Conservation (phyloP, 53 echinoderm and acorn worm species). For the Arbacia lixula region DNA sequence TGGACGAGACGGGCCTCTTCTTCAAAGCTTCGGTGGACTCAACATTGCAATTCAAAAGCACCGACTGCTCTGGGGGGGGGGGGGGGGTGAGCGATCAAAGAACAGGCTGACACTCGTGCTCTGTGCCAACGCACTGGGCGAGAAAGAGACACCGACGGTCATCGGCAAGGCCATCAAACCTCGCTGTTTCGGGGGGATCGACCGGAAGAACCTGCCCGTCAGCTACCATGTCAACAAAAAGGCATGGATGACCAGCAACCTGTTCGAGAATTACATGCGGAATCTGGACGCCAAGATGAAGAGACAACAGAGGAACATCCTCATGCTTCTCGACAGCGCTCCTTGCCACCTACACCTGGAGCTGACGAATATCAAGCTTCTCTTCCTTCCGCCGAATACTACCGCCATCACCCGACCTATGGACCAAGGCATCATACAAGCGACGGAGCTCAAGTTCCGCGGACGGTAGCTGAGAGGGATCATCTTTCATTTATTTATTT, state of each 20-base stretch:
- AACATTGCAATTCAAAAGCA: slow-evolving; percentile 26
- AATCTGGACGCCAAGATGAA: slow-evolving; percentile 30
- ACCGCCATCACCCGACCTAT: slow-evolving; percentile 50
- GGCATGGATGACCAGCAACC: slow-evolving; percentile 59
- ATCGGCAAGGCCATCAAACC: slow-evolving; percentile 48
- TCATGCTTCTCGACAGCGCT: slow-evolving; percentile 40
- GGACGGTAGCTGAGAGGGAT: slow-evolving; percentile 22
- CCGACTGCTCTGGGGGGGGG: slow-evolving; percentile 40
- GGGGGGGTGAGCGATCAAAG: slow-evolving; percentile 56
- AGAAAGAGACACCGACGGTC: slow-evolving; percentile 36
- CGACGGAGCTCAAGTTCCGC: slow-evolving; percentile 35
- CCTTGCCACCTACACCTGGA: slow-evolving; percentile 24
- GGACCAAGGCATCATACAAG: slow-evolving; percentile 62
- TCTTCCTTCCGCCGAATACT: slow-evolving; percentile 51
- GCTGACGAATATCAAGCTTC: slow-evolving; percentile 33
- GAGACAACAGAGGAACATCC: slow-evolving; percentile 15
- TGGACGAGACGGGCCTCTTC: slow-evolving; percentile 51
- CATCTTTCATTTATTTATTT: too few relatives aligned
- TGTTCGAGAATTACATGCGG: slow-evolving; percentile 18
- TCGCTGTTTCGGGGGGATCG: slow-evolving; percentile 46
- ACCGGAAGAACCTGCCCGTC: slow-evolving; percentile 15
- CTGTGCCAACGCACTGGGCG: slow-evolving; percentile 36
- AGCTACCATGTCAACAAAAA: slow-evolving; percentile 39
- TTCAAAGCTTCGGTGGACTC: slow-evolving; percentile 16
- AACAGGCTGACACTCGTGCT: slow-evolving; percentile 49